Conservation (phyloP, 2,797 vertebrate genomes). For the Melanotaenia boesemani region DNA sequence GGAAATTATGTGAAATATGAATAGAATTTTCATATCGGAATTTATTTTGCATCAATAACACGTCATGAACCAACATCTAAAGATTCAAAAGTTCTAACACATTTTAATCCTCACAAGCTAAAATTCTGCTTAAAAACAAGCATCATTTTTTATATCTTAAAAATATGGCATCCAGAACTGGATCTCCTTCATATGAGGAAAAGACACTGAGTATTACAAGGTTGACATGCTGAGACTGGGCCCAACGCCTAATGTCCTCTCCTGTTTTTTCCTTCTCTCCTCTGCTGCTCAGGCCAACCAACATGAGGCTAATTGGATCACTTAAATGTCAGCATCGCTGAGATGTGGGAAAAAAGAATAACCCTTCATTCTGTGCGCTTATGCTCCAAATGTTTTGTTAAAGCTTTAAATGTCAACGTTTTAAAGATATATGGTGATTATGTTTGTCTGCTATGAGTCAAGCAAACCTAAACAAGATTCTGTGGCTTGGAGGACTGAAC, state of each 20-base stretch:
- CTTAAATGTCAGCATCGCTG: conserved; percentile 60
- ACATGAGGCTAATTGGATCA: conserved; percentile 47
- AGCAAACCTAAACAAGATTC: conserved; percentile 35
- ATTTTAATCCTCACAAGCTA: background rate
- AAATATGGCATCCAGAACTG: conserved; percentile 11
- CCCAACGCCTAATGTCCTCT: conserved; percentile 29
- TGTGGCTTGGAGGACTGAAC: conserved; percentile 2
- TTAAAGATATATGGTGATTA: background rate
- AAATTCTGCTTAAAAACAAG: background rate
- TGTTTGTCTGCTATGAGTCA: conserved; percentile 4
- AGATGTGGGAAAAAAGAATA: conserved; percentile 13
- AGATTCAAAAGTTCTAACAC: too few relatives aligned
- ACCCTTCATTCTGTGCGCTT: conserved; percentile 7
- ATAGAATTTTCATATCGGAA: too few relatives aligned
- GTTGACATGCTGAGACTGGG: conserved; percentile 38
- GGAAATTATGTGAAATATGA: background rate
- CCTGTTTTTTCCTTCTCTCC: conserved; percentile 19
- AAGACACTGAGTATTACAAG: conserved; percentile 39
- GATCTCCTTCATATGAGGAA: conserved; percentile 15
- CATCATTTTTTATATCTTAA: background rate
- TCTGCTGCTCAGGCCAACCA: conserved; percentile 41
- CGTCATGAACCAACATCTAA: too few relatives aligned
- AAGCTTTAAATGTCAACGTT: background rate
- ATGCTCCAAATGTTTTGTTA: background rate
- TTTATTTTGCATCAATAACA: background rate